Conservation (phyloP, 2,113 vertebrate species). For the Pluvianellus socialis region DNA sequence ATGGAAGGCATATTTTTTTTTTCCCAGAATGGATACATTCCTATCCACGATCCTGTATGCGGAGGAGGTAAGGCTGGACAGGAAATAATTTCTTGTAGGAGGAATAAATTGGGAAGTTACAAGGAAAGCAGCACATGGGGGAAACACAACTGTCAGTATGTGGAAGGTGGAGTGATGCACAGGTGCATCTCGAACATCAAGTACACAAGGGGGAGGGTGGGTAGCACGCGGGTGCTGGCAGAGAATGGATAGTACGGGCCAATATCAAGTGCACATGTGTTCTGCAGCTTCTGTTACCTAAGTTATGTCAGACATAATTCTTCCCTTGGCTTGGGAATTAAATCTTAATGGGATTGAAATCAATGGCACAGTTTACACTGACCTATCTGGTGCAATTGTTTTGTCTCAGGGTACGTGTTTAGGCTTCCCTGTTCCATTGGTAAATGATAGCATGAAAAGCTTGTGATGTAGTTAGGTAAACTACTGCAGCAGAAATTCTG, state of each 20-base stretch:
- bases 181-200: not conserved
- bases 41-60: fast-evolving
- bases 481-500: not conserved
- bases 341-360: not conserved
- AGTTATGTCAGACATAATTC: not conserved
- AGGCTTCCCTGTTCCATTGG: not conserved
- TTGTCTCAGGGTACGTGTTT: not conserved
- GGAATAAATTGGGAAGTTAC: not conserved
- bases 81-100: not conserved
- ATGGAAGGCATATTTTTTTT: not conserved
- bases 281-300: not conserved
- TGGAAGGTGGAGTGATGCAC: not conserved
- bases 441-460: not conserved
- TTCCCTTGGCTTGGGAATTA: not conserved
- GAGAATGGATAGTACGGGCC: not conserved
- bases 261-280: not conserved
- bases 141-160: not conserved
- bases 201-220: not conserved
- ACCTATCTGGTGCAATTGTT: not conserved
- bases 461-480: not conserved
- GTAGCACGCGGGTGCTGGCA: not conserved
- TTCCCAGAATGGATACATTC: not conserved
- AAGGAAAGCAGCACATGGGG: not conserved
- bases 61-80: not conserved
- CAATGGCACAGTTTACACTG: not conserved